These are phyloP conservation scores for Thaumatotibia leucotreta DNA, from an alignment of 1,140 invertebrate genomes.

Conservation along the genomic window DNA sequence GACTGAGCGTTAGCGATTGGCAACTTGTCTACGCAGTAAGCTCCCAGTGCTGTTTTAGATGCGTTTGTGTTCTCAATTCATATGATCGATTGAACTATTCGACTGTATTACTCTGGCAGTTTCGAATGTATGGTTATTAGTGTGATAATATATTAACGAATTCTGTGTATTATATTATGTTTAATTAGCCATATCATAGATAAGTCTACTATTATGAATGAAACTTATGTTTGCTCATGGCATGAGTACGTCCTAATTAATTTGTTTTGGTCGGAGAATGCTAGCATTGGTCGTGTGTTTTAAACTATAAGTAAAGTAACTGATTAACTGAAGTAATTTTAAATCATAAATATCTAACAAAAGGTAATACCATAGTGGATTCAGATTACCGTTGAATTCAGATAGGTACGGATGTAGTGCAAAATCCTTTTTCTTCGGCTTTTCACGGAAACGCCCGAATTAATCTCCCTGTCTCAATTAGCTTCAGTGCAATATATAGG, in stretches of 20 bases:
- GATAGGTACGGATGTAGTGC: too few species aligned
- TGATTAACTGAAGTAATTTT: too few species aligned
- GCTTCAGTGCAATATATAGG: too few species aligned
- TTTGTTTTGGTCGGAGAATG: conserved; percentile 1
- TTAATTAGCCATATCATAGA: conserved; percentile 50
- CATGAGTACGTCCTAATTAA: conserved; percentile 34
- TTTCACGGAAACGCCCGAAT: too few species aligned
- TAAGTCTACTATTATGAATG: conserved; percentile 28
- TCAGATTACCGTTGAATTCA: too few species aligned
- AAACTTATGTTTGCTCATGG: conserved; percentile 30
- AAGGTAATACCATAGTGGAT: too few species aligned
- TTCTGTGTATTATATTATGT: conserved; percentile 11
- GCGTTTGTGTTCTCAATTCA: neutral
- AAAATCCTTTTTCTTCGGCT: too few species aligned
- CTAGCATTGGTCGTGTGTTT: conserved; percentile 23
- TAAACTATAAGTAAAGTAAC: conserved; percentile 16
- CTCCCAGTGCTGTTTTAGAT: too few species aligned
- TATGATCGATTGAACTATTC: neutral
- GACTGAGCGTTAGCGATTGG: too few species aligned
- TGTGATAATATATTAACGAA: conserved; percentile 12
- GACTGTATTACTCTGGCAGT: neutral
- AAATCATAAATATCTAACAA: too few species aligned
- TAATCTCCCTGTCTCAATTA: too few species aligned
- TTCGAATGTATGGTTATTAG: neutral
- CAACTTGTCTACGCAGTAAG: too few species aligned